These are phyloP conservation scores for Leguminivora glycinivorella DNA, from an alignment of 1,140 invertebrate species.

Conservation along the genomic window DNA sequence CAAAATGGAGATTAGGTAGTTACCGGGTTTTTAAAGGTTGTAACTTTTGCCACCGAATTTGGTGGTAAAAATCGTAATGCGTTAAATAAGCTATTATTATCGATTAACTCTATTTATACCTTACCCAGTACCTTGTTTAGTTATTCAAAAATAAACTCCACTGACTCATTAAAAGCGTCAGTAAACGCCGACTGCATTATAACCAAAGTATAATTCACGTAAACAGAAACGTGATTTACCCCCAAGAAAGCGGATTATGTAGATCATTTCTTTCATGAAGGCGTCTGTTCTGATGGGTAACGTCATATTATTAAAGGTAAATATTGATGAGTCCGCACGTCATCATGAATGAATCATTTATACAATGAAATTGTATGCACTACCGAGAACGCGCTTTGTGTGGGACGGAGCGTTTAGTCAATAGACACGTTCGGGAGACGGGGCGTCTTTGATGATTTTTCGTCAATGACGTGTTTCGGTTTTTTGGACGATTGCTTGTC, in stretches of 20 bases:
- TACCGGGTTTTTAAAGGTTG: no score
- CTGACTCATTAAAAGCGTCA: slow-evolving; percentile 21
- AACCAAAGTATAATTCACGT: slow-evolving; percentile 28
- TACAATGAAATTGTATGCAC: slow-evolving; percentile 22
- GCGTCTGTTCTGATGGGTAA: no score
- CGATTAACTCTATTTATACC: slow-evolving; percentile 2
- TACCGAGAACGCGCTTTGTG: slow-evolving; percentile 25
- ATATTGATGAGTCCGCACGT: no score
- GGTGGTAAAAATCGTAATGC: not conserved
- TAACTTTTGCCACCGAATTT: no score
- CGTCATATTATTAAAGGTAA: no score
- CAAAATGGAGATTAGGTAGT: no score
- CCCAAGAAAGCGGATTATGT: slow-evolving; percentile 23
- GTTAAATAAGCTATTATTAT: not conserved
- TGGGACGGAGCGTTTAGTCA: slow-evolving; percentile 10
- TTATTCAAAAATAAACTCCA: slow-evolving; percentile 17
- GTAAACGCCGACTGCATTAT: slow-evolving; percentile 15
- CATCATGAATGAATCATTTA: no score
- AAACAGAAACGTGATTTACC: slow-evolving; percentile 28
- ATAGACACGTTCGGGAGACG: slow-evolving; percentile 27
- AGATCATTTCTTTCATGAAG: no score
- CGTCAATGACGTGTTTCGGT: slow-evolving; percentile 33
- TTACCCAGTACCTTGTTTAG: not conserved
- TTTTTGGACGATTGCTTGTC: slow-evolving; percentile 52
- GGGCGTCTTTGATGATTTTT: slow-evolving; percentile 30